Percentiles rank a stretch among this genome's conserved stretches.
These are phyloP conservation scores for Odontesthes bonariensis DNA, from an alignment of 2,113 vertebrate species.

Conservation along the genomic window DNA sequence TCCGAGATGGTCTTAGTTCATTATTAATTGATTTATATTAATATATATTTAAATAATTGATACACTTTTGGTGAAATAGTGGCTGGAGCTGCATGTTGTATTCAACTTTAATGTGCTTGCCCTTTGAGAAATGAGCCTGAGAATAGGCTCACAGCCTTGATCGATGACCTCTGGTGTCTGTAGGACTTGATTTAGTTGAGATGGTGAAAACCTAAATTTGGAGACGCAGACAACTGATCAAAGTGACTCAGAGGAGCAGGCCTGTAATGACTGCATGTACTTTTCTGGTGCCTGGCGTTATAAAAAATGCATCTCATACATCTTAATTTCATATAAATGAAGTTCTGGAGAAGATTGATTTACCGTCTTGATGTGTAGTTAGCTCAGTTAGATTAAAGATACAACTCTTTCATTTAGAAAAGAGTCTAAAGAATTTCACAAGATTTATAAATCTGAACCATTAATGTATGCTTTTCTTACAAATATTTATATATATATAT, in stretches of 20 bases:
- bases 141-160: slow-evolving; percentile 48
- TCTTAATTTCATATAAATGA: slow-evolving; percentile 30
- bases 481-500: no score
- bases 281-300: slow-evolving; percentile 34
- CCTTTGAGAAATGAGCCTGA: slow-evolving; percentile 51
- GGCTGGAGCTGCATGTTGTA: slow-evolving; percentile 55
- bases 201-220: slow-evolving; percentile 65
- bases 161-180: slow-evolving; percentile 60
- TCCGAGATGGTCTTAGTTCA: slow-evolving; percentile 33
- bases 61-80: slow-evolving; percentile 46
- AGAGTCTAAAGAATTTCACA: neutral
- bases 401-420: neutral
- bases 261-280: slow-evolving; percentile 41
- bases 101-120: slow-evolving; percentile 46
- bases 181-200: slow-evolving; percentile 43
- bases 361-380: neutral
- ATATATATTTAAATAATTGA: slow-evolving; percentile 71
- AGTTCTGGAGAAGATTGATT: neutral
- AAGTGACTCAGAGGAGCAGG: slow-evolving; percentile 46
- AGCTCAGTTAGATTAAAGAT: neutral
- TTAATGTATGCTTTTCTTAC: no score
- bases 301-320: slow-evolving; percentile 50
- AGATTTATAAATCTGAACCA: no score
- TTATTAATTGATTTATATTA: slow-evolving; percentile 64
- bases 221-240: slow-evolving; percentile 60